Evolutionary conservation across 2,888 invertebrate genomes (phyloP).

Genomic region (Callimorpha dominula): DNA sequence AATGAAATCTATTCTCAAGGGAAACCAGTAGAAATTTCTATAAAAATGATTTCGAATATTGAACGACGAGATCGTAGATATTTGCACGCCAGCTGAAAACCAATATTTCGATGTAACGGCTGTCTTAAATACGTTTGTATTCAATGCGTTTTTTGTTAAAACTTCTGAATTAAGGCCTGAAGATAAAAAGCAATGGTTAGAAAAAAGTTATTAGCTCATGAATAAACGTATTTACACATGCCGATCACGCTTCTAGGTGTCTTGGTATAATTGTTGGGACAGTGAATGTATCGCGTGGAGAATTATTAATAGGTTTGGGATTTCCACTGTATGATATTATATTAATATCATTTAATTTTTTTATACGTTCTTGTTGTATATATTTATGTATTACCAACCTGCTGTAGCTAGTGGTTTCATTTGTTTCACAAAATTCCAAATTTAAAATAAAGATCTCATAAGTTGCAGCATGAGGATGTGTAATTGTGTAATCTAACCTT

Average conservation of each 20-base stretch:
- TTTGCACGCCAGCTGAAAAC: slow-evolving; percentile 66
- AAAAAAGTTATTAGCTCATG: slow-evolving; percentile 8
- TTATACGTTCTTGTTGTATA: slow-evolving; percentile 37
- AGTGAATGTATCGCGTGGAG: slow-evolving; percentile 44
- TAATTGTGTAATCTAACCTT: too few species aligned
- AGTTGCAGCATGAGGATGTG: too few species aligned
- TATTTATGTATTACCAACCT: neutral
- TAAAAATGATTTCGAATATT: slow-evolving; percentile 37
- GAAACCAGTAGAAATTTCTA: slow-evolving; percentile 47
- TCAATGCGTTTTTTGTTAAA: slow-evolving; percentile 44
- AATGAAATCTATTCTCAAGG: slow-evolving; percentile 32
- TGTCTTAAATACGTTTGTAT: slow-evolving; percentile 26
- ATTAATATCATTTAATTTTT: slow-evolving; percentile 41
- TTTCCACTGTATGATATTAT: slow-evolving; percentile 45
- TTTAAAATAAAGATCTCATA: too few species aligned
- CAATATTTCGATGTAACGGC: slow-evolving; percentile 36
- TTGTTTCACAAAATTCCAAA: neutral
- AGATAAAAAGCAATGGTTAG: slow-evolving; percentile 41
- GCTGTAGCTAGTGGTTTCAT: neutral
- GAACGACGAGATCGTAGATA: slow-evolving; percentile 64
- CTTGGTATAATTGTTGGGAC: slow-evolving; percentile 63
- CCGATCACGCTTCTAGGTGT: slow-evolving; percentile 52
- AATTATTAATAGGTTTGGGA: slow-evolving; percentile 52
- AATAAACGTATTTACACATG: slow-evolving; percentile 40
- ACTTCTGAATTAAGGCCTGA: slow-evolving; percentile 25